Evolutionary conservation across 2,888 invertebrate genomes (phyloP), one percentile per base, ranked within the genome.

Genomic region (Acleris holmiana): DNA sequence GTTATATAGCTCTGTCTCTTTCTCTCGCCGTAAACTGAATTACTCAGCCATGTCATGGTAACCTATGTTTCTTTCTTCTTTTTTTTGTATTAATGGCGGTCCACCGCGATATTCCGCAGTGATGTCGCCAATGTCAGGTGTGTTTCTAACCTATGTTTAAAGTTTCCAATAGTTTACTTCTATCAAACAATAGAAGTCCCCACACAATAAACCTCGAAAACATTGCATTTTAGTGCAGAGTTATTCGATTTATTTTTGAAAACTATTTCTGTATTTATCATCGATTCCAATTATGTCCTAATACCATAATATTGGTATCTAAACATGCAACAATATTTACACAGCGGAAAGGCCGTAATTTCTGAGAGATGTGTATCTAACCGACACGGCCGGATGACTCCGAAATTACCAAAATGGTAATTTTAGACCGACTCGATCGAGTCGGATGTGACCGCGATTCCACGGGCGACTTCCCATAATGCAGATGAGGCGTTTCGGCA

Each of bases 401-500:
- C n/a, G 41, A 55, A 55, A 55, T 55, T 41, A 44, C 8, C 19
- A 17, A 44, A 23, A 44, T 53, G 47, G 17, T 53, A 51, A 64
- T 64, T 64, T 58, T 41, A 25, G 40, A 47, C 44, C 17, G 19
- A 35, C 40, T 7, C 21, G 7, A 44, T 44, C 21, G n/a, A 18
- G 46, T 40, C 23, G 47, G 57, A 47, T 51, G 56, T 44, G 19
- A n/a, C 46, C 46, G 13, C 23, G 47, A 25, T 40, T 35, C 25
- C 18, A 5, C 21, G 29, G 41, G 49, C 19, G 2, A 6, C 19
- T 55, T 19, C 15, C 41, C n/a, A 8, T 49, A 13, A 41, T 40
- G 40, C 54, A 44, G 44, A 5, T 48, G n/a, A 13, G 48, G 25
- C 61, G 40, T 25, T 54, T 55, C 35, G 55, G 8, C 19, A 18